Evolutionary conservation across 2,888 invertebrate species (phyloP).

Genomic region (Seira ritae): DNA sequence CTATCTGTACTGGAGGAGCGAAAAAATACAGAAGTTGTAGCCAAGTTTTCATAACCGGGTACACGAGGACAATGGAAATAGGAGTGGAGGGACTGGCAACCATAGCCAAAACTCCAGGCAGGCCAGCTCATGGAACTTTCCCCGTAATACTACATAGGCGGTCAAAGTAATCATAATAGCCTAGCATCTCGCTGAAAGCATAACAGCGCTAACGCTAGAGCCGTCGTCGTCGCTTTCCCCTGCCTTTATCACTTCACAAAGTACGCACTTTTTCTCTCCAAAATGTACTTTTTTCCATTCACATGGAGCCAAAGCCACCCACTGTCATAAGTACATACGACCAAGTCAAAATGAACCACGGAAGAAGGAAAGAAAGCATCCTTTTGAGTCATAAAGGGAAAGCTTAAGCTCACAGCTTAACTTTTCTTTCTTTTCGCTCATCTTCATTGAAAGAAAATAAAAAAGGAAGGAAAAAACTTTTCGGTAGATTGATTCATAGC

Average conservation of each 20-base stretch:
- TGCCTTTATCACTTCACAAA: neutral
- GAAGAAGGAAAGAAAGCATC: neutral
- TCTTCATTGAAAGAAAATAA: too few relatives aligned
- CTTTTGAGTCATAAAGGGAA: neutral
- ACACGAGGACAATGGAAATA: neutral
- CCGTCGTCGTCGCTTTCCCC: neutral
- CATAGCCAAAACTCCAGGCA: too few relatives aligned
- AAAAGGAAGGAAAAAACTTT: neutral
- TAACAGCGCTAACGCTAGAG: too few relatives aligned
- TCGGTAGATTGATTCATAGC: too few relatives aligned
- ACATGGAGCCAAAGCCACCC: neutral
- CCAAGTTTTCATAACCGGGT: neutral
- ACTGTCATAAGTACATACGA: neutral
- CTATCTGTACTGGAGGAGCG: neutral
- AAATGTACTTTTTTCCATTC: neutral
- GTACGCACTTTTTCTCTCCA: neutral
- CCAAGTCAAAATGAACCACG: neutral
- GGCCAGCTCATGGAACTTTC: constrained; percentile 1
- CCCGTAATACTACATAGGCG: neutral
- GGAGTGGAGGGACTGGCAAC: too few relatives aligned
- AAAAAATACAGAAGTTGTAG: neutral
- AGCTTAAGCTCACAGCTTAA: neutral
- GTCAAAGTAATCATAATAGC: neutral
- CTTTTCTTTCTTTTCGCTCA: neutral
- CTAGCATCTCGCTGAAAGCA: neutral